These are phyloP conservation scores for Notarius lentiginosus DNA, from an alignment of 2,113 vertebrate species.

Conservation along the genomic window DNA sequence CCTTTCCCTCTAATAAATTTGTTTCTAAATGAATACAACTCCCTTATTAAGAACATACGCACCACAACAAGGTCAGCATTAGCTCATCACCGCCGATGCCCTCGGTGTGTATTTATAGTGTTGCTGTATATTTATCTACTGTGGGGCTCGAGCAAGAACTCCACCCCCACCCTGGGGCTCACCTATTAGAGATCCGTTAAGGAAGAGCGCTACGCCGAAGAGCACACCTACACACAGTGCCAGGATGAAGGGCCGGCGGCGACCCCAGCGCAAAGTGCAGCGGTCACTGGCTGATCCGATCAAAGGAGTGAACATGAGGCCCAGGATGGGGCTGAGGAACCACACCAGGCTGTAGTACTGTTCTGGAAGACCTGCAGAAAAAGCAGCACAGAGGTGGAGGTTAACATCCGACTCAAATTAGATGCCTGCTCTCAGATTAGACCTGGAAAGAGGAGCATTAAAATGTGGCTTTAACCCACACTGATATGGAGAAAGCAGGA, in stretches of 20 bases:
- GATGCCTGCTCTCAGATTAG: background rate
- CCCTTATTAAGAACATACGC: background rate
- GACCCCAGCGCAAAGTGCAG: constrained; percentile 92
- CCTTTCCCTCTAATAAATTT: background rate
- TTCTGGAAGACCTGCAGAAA: constrained; percentile 89
- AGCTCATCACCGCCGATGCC: background rate
- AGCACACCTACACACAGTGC: constrained; percentile 90
- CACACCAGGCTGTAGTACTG: constrained; percentile 99
- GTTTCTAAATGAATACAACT: background rate
- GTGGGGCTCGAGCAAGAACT: background rate
- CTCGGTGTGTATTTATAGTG: background rate
- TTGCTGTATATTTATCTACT: background rate
- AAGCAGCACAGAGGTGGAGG: background rate
- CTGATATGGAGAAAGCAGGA: background rate
- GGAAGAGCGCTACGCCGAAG: constrained; percentile 90
- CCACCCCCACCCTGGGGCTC: constrained; percentile 41
- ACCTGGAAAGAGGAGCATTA: background rate
- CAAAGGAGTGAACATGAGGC: constrained; percentile 92
- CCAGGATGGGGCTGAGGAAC: constrained; percentile 96
- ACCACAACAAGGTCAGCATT: background rate
- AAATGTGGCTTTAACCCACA: background rate
- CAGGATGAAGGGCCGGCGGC: constrained; percentile 93
- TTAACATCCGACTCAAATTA: background rate
- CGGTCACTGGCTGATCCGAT: constrained; percentile 97
- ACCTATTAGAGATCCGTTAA: constrained; percentile 95